Conservation (phyloP, 2,888 invertebrate species). For the Polietes domitor region DNA sequence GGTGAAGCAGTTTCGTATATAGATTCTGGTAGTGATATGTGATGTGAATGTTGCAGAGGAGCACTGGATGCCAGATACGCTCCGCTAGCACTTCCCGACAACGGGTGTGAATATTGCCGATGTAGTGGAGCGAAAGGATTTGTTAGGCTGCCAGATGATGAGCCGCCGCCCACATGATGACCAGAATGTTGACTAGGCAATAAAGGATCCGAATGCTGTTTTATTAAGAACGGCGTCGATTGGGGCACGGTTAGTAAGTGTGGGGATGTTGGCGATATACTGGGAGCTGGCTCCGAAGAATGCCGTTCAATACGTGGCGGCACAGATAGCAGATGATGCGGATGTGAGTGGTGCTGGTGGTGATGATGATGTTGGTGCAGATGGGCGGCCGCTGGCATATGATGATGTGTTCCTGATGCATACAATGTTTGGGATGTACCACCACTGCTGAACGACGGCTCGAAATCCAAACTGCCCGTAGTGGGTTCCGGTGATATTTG, state of each 20-base stretch:
- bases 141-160: slow-evolving; percentile 66
- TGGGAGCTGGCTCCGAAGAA: slow-evolving; percentile 84
- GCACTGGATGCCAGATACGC: slow-evolving; percentile 63
- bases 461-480: slow-evolving; percentile 75
- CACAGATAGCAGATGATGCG: slow-evolving; percentile 80
- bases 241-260: slow-evolving; percentile 84
- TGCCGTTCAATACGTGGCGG: slow-evolving; percentile 83
- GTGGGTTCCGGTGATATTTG: slow-evolving; percentile 77
- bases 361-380: slow-evolving; percentile 69
- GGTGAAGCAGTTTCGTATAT: slow-evolving; percentile 78
- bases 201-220: slow-evolving; percentile 86
- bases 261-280: slow-evolving; percentile 81
- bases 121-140: slow-evolving; percentile 80
- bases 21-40: slow-evolving; percentile 79
- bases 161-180: slow-evolving; percentile 69
- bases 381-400: slow-evolving; percentile 54
- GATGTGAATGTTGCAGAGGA: slow-evolving; percentile 77
- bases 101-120: slow-evolving; percentile 82
- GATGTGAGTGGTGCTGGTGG: slow-evolving; percentile 67
- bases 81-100: slow-evolving; percentile 72
- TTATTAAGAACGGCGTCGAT: slow-evolving; percentile 83
- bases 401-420: slow-evolving; percentile 67
- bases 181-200: slow-evolving; percentile 83
- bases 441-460: slow-evolving; percentile 76
- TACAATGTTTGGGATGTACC: slow-evolving; percentile 68